Evolutionary conservation across 2,888 invertebrate species (phyloP).

Genomic region (Caenorhabditis sp.): DNA sequence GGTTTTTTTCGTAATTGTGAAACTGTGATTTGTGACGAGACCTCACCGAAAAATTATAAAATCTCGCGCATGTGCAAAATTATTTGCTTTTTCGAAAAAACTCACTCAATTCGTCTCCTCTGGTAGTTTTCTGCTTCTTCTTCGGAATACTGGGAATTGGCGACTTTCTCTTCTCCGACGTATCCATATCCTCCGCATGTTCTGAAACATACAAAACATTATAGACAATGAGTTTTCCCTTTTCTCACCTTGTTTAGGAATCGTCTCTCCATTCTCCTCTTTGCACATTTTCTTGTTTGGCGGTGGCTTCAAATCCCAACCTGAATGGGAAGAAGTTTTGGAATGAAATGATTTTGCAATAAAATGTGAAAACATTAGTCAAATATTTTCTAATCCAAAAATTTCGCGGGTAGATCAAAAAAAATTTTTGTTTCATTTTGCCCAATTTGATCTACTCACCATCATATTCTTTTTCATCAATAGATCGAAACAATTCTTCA

Average conservation of each 20-base stretch:
- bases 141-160: conserved; percentile 3
- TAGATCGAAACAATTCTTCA: not conserved
- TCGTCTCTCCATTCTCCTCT: not conserved
- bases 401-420: not conserved
- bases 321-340: not conserved
- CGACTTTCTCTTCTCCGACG: not conserved
- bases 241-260: not conserved
- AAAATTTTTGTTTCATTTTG: not conserved
- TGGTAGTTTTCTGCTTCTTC: conserved; percentile 20
- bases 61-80: too few relatives aligned
- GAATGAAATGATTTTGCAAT: too few relatives aligned
- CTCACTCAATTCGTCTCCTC: conserved; percentile 17
- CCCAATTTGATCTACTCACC: not conserved
- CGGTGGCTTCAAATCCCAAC: not conserved
- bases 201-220: not conserved
- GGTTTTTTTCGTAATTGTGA: too few relatives aligned
- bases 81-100: too few relatives aligned
- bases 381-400: too few relatives aligned
- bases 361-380: too few relatives aligned
- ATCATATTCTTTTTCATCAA: not conserved
- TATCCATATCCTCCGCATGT: not conserved
- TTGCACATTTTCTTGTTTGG: not conserved
- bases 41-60: too few relatives aligned
- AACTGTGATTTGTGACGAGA: too few relatives aligned
- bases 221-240: too few relatives aligned